Conservation (phyloP, 1,140 invertebrate species). For the Cydia fagiglandana region DNA sequence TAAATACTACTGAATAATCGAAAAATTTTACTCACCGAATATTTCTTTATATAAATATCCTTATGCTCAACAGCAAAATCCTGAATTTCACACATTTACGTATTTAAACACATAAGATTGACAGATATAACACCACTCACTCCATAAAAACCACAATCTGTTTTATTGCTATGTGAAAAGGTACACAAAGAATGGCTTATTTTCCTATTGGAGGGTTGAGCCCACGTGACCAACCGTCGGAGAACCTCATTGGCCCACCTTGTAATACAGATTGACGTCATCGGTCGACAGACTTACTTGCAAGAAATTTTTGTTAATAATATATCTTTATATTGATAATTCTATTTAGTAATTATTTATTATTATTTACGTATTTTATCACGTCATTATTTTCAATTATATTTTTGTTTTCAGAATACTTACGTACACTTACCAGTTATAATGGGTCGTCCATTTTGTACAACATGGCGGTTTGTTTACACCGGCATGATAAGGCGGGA, state of each 20-base stretch:
- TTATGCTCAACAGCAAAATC: slow-evolving; percentile 77
- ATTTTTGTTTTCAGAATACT: slow-evolving; percentile 43
- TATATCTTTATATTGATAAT: background rate
- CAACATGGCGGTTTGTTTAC: slow-evolving; percentile 80
- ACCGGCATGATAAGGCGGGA: slow-evolving; percentile 78
- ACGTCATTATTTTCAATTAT: background rate
- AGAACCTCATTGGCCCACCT: slow-evolving; percentile 58
- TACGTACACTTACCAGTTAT: slow-evolving; percentile 53
- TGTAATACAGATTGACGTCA: slow-evolving; percentile 52
- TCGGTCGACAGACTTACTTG: slow-evolving; percentile 45
- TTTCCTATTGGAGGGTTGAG: slow-evolving; percentile 65
- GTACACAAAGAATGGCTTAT: slow-evolving; percentile 76
- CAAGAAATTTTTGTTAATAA: slow-evolving; percentile 9
- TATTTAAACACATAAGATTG: slow-evolving; percentile 77
- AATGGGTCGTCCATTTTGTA: slow-evolving; percentile 60
- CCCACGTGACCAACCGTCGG: slow-evolving; percentile 66
- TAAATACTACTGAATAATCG: slow-evolving; percentile 37
- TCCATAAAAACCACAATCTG: slow-evolving; percentile 76
- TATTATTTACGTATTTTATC: slow-evolving; percentile 4
- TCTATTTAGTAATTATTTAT: background rate
- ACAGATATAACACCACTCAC: slow-evolving; percentile 79
- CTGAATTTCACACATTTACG: slow-evolving; percentile 80
- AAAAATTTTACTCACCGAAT: slow-evolving; percentile 73
- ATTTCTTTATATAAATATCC: slow-evolving; percentile 80
- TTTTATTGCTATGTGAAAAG: slow-evolving; percentile 76